Conservation (phyloP, 2,797 vertebrate genomes). For the Paramormyrops hopkinsi region DNA sequence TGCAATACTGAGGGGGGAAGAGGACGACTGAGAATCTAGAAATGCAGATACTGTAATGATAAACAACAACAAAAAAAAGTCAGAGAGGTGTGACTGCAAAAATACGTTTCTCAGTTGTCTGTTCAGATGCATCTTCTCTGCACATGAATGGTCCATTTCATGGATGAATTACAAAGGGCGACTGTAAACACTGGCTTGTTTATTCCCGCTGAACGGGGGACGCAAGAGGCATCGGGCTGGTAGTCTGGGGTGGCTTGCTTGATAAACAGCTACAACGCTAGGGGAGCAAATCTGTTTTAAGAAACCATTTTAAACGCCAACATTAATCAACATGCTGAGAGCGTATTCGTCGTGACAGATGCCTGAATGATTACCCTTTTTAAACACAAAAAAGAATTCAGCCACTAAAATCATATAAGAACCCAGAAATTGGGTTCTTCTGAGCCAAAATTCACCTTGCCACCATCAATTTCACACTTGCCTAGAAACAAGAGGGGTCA, state of each 20-base stretch:
- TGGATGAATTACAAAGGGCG: not conserved
- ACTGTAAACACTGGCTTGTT: not conserved
- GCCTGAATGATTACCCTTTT: not conserved
- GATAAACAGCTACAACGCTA: not conserved
- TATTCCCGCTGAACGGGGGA: not conserved
- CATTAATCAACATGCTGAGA: not conserved
- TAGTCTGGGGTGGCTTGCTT: not conserved
- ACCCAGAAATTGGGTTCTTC: not conserved
- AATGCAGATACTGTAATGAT: not conserved
- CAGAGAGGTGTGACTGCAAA: not conserved
- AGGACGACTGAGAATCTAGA: not conserved
- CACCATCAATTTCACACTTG: not conserved
- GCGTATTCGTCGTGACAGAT: not conserved
- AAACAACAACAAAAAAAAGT: not conserved
- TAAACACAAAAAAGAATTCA: not conserved
- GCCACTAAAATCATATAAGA: not conserved
- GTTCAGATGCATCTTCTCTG: not conserved
- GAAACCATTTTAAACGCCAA: not conserved
- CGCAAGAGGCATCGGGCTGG: not conserved
- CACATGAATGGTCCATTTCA: conserved; percentile 8
- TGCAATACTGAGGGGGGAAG: not conserved
- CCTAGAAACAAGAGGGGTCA: not conserved
- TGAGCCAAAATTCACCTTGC: not conserved
- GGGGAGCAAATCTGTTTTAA: not conserved
- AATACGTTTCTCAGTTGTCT: not conserved